phyloP scores from a whole-genome alignment of 2,797 vertebrate genomes.

The Hylomyscus alleni region DNA sequence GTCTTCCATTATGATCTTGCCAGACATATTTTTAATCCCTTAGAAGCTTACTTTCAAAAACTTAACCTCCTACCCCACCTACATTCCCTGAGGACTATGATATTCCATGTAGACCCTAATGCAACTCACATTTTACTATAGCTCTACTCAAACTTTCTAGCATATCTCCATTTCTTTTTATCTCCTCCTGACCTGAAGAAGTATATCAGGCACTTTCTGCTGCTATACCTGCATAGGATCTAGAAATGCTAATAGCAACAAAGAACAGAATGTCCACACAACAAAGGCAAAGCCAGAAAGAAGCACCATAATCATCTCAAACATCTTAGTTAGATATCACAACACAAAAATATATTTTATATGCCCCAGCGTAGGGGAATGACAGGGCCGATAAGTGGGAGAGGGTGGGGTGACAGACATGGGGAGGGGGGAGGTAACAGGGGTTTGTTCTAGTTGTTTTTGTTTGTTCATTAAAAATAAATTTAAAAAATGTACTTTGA shows the following conservation, averaged over 20 bases:
- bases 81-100: too few species aligned
- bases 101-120: too few species aligned
- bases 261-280: background rate
- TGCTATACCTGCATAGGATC: background rate
- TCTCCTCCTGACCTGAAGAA: background rate
- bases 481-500: background rate
- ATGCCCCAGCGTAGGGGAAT: too few species aligned
- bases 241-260: background rate
- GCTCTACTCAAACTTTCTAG: too few species aligned
- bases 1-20: background rate
- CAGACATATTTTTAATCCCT: background rate
- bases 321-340: background rate
- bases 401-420: too few species aligned
- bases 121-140: background rate
- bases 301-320: background rate
- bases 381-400: too few species aligned
- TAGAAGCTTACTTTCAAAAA: background rate
- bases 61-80: background rate
- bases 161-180: too few species aligned
- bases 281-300: background rate
- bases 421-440: too few species aligned
- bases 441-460: too few species aligned
- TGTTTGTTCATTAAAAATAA: too few species aligned
- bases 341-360: background rate
- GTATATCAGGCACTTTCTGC: background rate